phyloP scores from a whole-genome alignment of 2,113 vertebrate genomes.

The Aegotheles bennettii region DNA sequence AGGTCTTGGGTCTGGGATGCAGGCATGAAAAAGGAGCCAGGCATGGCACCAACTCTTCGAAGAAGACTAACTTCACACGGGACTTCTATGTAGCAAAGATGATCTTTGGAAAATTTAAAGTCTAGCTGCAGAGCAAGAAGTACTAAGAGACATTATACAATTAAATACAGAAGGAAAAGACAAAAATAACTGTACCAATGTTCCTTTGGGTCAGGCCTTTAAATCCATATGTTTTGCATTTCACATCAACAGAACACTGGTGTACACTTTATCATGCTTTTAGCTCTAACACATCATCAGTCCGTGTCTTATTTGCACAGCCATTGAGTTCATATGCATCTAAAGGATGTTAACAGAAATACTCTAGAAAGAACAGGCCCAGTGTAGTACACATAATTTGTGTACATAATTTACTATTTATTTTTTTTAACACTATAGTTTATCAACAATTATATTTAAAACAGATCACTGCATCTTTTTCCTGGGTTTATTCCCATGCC shows the following conservation, averaged over 20 bases:
- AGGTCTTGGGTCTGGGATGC: rapidly evolving
- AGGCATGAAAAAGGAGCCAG: background rate
- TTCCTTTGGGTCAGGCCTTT: background rate
- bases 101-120: background rate
- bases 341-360: background rate
- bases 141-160: background rate
- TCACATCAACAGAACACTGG: background rate
- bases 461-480: background rate
- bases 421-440: background rate
- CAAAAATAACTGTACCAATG: background rate
- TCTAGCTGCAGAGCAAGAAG: background rate
- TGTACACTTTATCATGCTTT: background rate
- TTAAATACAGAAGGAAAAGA: background rate
- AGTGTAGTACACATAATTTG: background rate
- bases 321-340: background rate
- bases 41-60: background rate
- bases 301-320: background rate
- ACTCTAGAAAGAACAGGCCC: background rate
- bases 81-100: background rate
- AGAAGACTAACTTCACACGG: too few relatives aligned
- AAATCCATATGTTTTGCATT: background rate
- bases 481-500: too few relatives aligned
- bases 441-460: background rate
- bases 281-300: background rate
- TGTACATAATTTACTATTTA: background rate